These are phyloP conservation scores for Sesia apiformis DNA, from an alignment of 2,888 invertebrate genomes.

Conservation along the genomic window DNA sequence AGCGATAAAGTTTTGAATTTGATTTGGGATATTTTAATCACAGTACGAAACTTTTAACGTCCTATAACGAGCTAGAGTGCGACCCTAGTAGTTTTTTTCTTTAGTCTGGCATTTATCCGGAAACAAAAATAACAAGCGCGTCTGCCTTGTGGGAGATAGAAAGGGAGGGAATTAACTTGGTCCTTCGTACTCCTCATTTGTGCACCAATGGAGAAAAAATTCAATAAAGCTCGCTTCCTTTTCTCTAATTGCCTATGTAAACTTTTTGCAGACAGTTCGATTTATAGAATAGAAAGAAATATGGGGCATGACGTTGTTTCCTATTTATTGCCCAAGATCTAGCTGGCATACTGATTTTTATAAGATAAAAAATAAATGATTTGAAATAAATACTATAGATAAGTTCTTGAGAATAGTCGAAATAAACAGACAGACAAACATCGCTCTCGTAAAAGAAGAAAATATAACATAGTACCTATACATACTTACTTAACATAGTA, in stretches of 20 bases:
- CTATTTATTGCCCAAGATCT: no score
- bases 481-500: no score
- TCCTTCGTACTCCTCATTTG: constrained; percentile 48
- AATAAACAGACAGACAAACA: no score
- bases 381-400: no score
- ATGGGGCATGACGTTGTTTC: background rate
- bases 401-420: no score
- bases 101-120: background rate
- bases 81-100: no score
- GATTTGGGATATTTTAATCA: constrained; percentile 23
- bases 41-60: constrained; percentile 19
- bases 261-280: constrained; percentile 37
- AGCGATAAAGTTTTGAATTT: constrained; percentile 37
- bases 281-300: background rate
- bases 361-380: no score
- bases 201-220: constrained; percentile 69
- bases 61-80: no score
- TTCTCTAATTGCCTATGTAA: constrained; percentile 67
- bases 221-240: constrained; percentile 68
- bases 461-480: no score
- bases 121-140: constrained; percentile 2
- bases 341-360: no score
- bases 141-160: constrained; percentile 40
- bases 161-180: constrained; percentile 54
- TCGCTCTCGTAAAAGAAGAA: no score